Evolutionary conservation across 2,113 vertebrate genomes (phyloP), one percentile per base, ranked within the genome.

Genomic region (Prunella himalayana): DNA sequence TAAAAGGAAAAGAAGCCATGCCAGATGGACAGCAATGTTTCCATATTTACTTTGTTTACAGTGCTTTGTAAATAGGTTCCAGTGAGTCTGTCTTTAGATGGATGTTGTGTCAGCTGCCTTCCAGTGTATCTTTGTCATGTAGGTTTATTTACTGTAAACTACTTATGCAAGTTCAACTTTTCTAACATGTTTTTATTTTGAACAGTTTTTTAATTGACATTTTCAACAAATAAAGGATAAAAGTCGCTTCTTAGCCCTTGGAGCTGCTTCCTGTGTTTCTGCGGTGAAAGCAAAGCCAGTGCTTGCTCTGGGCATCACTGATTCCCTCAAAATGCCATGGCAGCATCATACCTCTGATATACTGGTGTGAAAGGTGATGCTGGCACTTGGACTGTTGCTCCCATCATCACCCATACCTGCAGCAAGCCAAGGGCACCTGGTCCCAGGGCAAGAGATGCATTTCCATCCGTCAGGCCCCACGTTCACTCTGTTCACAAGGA

Each of bases 1-100:
- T 86, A 95, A 93, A 95, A 98, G 98, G 98, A 98, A 97, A 96
- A 81, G 96, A 98, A 98, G 98, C 98, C 98, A 98, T 98, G 98
- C 96, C 92, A 70, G 95, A 92, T 93, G 42, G 77, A 97, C 91
- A 97, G 95, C 96, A 95, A 96, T 94, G 96, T 97, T 97, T 97
- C 92, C 87, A 69, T 94, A 97, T 95, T 94, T 97, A 94, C 94
- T 97, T 97, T 97, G 97, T 98, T 98, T 98, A 98, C 97, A 97
- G 75, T 92, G 88, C 83, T 98, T 95, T 98, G 92, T 95, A 97
- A 96, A 97, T 98, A 98, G 79, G 95, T 97, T 97, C 91, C 94
- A 96, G 79, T 95, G 86, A 89, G 92, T 93, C 96, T 97, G 89
- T 97, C 94, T 95, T 92, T 92, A 95, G 94, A 96, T 95, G 85